Percentiles rank a stretch among this genome's conserved stretches.
These are phyloP conservation scores for Portevinia maculata DNA, from an alignment of 2,888 invertebrate species.

Conservation along the genomic window DNA sequence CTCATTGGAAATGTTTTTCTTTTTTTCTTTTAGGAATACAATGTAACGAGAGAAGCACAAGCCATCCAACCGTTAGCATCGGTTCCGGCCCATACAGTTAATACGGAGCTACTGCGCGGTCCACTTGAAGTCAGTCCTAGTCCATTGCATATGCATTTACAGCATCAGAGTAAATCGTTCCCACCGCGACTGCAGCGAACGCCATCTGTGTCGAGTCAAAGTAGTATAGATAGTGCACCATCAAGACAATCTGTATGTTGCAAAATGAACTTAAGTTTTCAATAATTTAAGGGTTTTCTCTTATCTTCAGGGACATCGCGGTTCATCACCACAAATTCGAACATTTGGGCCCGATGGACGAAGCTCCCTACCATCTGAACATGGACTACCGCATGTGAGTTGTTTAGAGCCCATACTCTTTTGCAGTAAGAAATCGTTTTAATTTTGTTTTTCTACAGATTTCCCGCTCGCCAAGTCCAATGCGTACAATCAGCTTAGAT, in stretches of 20 bases:
- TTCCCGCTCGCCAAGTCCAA: constrained; percentile 90
- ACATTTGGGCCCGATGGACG: constrained; percentile 93
- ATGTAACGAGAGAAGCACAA: constrained; percentile 86
- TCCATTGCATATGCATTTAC: constrained; percentile 84
- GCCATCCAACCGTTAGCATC: constrained; percentile 85
- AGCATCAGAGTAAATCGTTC: constrained; percentile 88
- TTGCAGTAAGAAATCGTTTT: not conserved
- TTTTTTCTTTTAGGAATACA: constrained; percentile 85
- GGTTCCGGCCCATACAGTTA: constrained; percentile 80
- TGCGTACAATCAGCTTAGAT: constrained; percentile 90
- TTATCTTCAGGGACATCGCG: constrained; percentile 87
- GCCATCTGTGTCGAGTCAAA: constrained; percentile 92
- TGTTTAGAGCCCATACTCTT: not conserved
- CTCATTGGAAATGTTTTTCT: constrained; percentile 1
- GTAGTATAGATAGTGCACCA: constrained; percentile 90
- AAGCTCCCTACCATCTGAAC: constrained; percentile 83
- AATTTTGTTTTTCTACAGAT: constrained; percentile 76
- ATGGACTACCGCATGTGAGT: constrained; percentile 75
- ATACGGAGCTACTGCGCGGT: constrained; percentile 82
- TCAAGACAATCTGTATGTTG: constrained; percentile 85
- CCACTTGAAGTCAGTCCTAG: constrained; percentile 85
- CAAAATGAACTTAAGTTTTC: constrained; percentile 29
- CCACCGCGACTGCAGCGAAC: constrained; percentile 89
- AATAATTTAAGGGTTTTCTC: constrained; percentile 27
- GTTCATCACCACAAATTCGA: constrained; percentile 92